These are phyloP conservation scores for Pedicia rivosa DNA, from an alignment of 2,888 invertebrate species.

Conservation along the genomic window DNA sequence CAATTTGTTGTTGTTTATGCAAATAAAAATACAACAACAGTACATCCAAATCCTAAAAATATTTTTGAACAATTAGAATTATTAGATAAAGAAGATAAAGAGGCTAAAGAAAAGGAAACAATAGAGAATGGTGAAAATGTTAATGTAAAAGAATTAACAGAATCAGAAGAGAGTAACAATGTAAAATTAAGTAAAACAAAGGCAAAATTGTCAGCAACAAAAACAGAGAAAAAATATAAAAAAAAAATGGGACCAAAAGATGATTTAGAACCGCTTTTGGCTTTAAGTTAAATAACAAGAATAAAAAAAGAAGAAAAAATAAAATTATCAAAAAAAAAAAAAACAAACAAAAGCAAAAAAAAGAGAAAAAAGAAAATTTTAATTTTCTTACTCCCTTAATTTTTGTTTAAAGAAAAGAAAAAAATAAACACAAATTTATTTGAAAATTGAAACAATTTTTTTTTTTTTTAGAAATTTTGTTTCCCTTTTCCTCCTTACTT, in stretches of 20 bases:
- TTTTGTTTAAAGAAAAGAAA: too few relatives aligned
- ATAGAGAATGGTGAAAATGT: conserved; percentile 8
- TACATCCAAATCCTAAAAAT: conserved; percentile 46
- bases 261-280: conserved; percentile 25
- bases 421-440: too few relatives aligned
- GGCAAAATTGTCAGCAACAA: conserved; percentile 41
- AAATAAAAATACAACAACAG: conserved; percentile 46
- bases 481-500: too few relatives aligned
- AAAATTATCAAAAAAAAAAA: too few relatives aligned
- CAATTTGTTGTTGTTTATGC: conserved; percentile 73
- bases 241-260: conserved; percentile 27
- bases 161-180: too few relatives aligned
- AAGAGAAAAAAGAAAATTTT: too few relatives aligned
- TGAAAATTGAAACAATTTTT: too few relatives aligned
- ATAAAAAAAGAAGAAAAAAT: too few relatives aligned
- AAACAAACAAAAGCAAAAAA: too few relatives aligned
- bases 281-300: conserved; percentile 23
- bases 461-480: too few relatives aligned
- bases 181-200: conserved; percentile 41
- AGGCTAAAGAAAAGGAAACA: conserved; percentile 22
- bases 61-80: conserved; percentile 66
- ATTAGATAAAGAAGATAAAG: conserved; percentile 43
- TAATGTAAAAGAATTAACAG: too few relatives aligned
- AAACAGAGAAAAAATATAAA: conserved; percentile 36
- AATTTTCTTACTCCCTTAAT: too few relatives aligned